Evolutionary conservation across 1,140 invertebrate genomes (phyloP), one percentile per base, ranked within the genome.

Genomic region (Thaumatotibia leucotreta): DNA sequence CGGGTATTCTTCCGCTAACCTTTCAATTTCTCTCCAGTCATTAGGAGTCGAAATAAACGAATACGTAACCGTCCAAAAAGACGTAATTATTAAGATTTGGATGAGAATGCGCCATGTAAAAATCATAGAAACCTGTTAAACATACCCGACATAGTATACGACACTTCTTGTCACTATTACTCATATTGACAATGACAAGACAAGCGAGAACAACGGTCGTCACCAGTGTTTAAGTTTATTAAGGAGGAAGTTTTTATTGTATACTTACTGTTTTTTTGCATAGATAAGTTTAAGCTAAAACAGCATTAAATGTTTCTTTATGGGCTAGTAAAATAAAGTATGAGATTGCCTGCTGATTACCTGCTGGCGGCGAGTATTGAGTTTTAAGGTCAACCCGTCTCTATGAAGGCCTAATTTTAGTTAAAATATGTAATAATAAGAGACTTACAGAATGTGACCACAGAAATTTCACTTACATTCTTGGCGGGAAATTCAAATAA

Each of bases 1-100:
- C 2, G 82, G 79, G 61, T 83, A 65, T 65, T 67, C 24, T 74
- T 83, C 83, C 31, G 82, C 80, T 62, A 82, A 61, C n/a, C 27
- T 20, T 75, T 88, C 84, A 63, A 82, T 70, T 20, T 58, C 45
- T 31, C 50, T 71, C 81, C 82, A 85, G 23, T 77, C 62, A 10
- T 39, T 54, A 2, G 63, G 67, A 54, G 45, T 27, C n/a, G 54
- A 17, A 2, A 24, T 27, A n/a, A n/a, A 5, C 2, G 23, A 14
- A 2, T 58, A 29, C 22, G 24, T 58, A 14, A 31, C 23, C n/a
- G 5, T 31, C 52, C 24, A 24, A 14, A 58, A n/a, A 27, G 24
- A 58, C 24, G 29, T 24, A 10, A 29, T 27, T 0, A 58, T 14
- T 58, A 29, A n/a, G n/a, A 27, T 58, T 58, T 14, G 11, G 11